These are phyloP conservation scores for Tupiocoris notatus DNA, from an alignment of 2,888 invertebrate genomes.

Conservation along the genomic window DNA sequence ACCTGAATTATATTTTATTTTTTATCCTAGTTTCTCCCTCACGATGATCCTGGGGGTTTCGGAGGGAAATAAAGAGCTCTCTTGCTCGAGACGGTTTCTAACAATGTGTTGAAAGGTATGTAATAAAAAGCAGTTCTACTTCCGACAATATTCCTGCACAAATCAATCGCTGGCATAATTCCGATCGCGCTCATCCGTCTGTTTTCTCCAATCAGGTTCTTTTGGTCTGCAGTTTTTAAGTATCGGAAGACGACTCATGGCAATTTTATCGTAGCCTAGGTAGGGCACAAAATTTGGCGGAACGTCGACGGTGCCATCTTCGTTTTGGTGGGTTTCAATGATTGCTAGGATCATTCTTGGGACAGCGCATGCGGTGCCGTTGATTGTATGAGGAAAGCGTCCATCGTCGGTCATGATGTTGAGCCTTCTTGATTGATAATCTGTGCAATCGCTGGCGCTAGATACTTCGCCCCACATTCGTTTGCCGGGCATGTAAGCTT, in stretches of 20 bases:
- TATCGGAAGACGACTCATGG: conserved; percentile 12
- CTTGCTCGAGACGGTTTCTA: no score
- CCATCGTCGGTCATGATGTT: conserved; percentile 63
- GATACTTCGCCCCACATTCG: conserved; percentile 89
- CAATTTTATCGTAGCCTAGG: conserved; percentile 53
- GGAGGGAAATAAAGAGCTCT: no score
- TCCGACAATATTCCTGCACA: not conserved
- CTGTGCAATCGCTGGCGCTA: conserved; percentile 95
- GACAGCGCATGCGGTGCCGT: conserved; percentile 94
- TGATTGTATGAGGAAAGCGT: conserved; percentile 79
- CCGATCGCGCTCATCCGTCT: not conserved
- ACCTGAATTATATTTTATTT: not conserved
- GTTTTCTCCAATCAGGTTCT: not conserved
- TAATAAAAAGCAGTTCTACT: no score
- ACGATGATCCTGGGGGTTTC: no score
- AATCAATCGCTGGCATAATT: not conserved
- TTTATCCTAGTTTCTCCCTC: no score
- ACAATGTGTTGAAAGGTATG: no score
- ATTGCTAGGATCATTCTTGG: conserved; percentile 86
- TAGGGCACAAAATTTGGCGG: conserved; percentile 64
- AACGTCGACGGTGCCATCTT: conserved; percentile 63
- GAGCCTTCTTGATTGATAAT: conserved; percentile 87
- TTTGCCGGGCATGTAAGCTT: conserved; percentile 95
- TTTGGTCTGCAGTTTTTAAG: conserved; percentile 1
- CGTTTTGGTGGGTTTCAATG: conserved; percentile 73